phyloP scores from a whole-genome alignment of 2,888 invertebrate genomes.

The Dascillus cervinus region DNA sequence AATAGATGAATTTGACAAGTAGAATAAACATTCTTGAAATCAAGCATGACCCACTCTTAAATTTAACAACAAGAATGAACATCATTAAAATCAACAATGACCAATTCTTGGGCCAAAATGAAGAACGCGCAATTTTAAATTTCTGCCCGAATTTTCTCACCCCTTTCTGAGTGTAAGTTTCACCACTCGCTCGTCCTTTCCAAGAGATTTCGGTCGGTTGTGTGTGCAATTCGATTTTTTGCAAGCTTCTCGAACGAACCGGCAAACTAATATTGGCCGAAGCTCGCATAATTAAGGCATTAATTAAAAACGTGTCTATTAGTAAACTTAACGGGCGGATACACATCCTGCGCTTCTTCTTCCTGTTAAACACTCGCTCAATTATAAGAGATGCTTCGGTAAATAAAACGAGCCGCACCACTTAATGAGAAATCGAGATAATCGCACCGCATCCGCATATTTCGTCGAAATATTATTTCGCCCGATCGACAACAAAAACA shows the following conservation, averaged over 20 bases:
- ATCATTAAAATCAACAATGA: no score
- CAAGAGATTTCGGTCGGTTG: no score
- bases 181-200: no score
- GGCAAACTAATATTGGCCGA: conserved; percentile 15
- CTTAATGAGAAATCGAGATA: conserved; percentile 16
- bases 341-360: conserved; percentile 12
- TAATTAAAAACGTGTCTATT: conserved; percentile 24
- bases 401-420: conserved; percentile 14
- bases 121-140: no score
- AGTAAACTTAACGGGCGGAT: conserved; percentile 18
- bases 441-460: conserved; percentile 11
- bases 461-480: conserved; percentile 8
- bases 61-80: no score
- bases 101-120: no score
- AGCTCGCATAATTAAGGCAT: conserved; percentile 18
- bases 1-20: no score
- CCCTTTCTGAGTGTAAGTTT: no score
- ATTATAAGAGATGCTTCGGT: conserved; percentile 13
- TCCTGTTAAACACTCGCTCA: conserved; percentile 14
- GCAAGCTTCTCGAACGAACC: conserved; percentile 2
- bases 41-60: no score
- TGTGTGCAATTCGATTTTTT: no score
- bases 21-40: no score
- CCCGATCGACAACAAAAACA: conserved; percentile 9
- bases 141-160: no score